Conservation (phyloP, 2,113 vertebrate species). For the Willisornis vidua region DNA sequence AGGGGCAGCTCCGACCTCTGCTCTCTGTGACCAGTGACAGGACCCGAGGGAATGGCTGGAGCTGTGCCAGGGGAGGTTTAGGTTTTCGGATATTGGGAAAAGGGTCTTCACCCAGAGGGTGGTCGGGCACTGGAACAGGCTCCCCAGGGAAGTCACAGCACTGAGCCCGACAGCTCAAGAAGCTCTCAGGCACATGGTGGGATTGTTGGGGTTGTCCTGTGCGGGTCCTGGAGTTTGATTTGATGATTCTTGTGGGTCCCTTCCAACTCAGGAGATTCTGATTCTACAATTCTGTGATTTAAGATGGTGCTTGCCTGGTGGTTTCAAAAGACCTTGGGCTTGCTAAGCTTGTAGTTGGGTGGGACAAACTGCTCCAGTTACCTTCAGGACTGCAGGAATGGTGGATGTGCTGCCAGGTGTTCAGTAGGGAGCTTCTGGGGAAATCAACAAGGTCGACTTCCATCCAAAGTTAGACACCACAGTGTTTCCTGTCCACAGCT, state of each 20-base stretch:
- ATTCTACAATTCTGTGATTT: background rate
- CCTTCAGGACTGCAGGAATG: background rate
- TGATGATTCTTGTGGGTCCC: background rate
- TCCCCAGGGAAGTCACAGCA: background rate
- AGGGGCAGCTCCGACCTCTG: background rate
- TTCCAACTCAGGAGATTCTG: background rate
- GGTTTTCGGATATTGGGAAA: background rate
- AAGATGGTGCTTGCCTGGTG: background rate
- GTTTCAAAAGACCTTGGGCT: background rate
- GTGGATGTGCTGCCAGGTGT: background rate
- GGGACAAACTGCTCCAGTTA: background rate
- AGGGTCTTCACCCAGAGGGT: background rate
- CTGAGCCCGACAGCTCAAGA: background rate
- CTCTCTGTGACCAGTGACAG: background rate
- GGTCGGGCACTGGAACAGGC: background rate
- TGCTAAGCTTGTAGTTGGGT: accelerated
- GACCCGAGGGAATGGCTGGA: background rate
- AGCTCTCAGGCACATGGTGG: background rate
- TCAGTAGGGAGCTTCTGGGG: background rate
- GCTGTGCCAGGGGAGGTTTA: background rate
- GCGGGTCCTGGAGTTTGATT: background rate
- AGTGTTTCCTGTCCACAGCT: background rate
- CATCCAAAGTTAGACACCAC: background rate
- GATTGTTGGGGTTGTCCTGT: background rate
- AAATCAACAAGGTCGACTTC: background rate